These are phyloP conservation scores for Dysidea cf. avara DNA, from an alignment of 37 sponge, comb jelly and placozoan genomes.

Conservation along the genomic window DNA sequence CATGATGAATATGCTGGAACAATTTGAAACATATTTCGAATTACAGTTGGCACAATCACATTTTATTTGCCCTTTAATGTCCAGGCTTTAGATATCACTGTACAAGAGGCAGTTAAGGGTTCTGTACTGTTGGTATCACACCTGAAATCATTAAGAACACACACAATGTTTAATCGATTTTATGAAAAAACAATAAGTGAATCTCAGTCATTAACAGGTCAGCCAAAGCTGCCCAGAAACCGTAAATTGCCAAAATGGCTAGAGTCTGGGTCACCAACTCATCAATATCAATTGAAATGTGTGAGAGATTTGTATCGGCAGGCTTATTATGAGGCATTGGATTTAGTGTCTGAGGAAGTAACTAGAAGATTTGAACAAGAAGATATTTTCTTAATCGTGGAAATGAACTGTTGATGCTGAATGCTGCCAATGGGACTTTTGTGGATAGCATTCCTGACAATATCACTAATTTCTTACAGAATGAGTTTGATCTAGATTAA, in stretches of 20 bases:
- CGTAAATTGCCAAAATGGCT: constrained; percentile 6
- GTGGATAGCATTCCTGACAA: not conserved
- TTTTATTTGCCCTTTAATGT: no score
- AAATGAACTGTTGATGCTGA: not conserved
- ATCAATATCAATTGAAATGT: constrained; percentile 11
- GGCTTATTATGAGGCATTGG: constrained; percentile 10
- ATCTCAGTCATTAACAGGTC: constrained; percentile 7
- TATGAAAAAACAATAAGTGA: not conserved
- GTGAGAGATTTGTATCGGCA: not conserved
- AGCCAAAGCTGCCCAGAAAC: constrained; percentile 14
- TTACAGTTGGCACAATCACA: constrained; percentile 47
- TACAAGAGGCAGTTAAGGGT: no score
- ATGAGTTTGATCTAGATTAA: constrained; percentile 1
- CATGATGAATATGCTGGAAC: constrained; percentile 72
- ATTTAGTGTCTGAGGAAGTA: not conserved
- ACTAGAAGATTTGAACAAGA: constrained; percentile 11
- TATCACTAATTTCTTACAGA: not conserved
- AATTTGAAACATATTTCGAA: constrained; percentile 50
- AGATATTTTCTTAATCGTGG: not conserved
- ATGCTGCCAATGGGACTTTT: constrained; percentile 3
- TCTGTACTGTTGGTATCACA: no score
- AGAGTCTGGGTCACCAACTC: not conserved
- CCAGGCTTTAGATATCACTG: no score
- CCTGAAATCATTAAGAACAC: no score
- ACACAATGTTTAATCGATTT: not conserved